phyloP scores from a whole-genome alignment of 1,140 invertebrate species.

The Ceratitis capitata region DNA sequence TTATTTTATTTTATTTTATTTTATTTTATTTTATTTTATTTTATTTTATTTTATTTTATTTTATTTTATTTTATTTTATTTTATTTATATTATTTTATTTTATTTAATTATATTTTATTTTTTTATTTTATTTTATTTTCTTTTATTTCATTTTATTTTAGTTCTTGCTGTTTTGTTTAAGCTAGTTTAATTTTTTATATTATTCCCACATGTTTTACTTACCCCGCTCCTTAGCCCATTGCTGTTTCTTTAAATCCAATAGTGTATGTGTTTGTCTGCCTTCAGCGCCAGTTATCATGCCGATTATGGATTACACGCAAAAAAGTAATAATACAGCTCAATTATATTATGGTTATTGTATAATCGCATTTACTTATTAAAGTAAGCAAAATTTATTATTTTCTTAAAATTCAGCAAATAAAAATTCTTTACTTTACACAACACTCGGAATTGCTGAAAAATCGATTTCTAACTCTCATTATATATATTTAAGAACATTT shows the following conservation, averaged over 20 bases:
- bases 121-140: no score
- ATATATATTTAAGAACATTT: not conserved
- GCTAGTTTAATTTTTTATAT: no score
- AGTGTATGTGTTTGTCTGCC: slow-evolving; percentile 66
- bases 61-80: no score
- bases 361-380: no score
- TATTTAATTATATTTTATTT: no score
- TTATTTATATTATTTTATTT: no score
- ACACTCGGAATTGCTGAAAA: not conserved
- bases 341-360: no score
- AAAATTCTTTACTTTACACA: not conserved
- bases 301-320: not conserved
- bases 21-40: no score
- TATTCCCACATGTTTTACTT: slow-evolving; percentile 40
- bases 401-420: not conserved
- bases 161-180: no score
- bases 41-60: no score
- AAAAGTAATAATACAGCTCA: not conserved
- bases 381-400: not conserved
- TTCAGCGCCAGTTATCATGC: slow-evolving; percentile 62
- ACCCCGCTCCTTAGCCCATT: slow-evolving; percentile 78
- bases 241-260: slow-evolving; percentile 74
- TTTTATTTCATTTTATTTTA: no score
- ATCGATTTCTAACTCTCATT: not conserved
- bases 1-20: no score